phyloP scores from a whole-genome alignment of 2,113 vertebrate species.

The Choloepus hoffmanni region DNA sequence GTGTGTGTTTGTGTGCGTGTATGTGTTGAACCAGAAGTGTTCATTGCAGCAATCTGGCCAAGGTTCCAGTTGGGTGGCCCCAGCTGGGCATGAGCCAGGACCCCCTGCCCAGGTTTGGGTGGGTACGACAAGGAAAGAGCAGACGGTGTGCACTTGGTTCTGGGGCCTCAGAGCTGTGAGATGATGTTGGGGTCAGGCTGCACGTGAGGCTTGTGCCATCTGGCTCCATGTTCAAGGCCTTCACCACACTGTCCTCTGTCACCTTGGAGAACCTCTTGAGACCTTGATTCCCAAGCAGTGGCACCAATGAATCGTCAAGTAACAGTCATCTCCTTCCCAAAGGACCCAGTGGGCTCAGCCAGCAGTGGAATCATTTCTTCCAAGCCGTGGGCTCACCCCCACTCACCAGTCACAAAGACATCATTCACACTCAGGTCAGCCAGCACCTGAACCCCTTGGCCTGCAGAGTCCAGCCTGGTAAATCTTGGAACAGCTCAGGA shows the following conservation, averaged over 20 bases:
- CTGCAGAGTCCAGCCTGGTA: constrained; percentile 72
- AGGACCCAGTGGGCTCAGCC: constrained; percentile 87
- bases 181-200: too few relatives aligned
- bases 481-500: constrained; percentile 75
- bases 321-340: constrained; percentile 81
- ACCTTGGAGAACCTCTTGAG: neutral
- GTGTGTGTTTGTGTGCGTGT: neutral
- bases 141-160: neutral
- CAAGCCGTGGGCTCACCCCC: constrained; percentile 84
- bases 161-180: neutral
- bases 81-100: neutral
- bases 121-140: neutral
- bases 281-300: constrained; percentile 65
- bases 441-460: constrained; percentile 84
- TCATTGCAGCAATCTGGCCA: neutral
- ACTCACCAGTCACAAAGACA: constrained; percentile 87
- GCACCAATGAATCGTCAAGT: neutral
- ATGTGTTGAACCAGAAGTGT: neutral
- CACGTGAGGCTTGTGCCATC: constrained; percentile 83
- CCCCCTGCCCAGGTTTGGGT: neutral
- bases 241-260: neutral
- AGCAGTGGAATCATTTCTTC: constrained; percentile 86
- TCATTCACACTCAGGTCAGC: constrained; percentile 87
- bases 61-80: neutral
- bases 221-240: constrained; percentile 83